Percentiles rank a stretch among this genome's conserved stretches.
Conservation (phyloP, 2,888 invertebrate genomes). For the Amphipoea oculea region DNA sequence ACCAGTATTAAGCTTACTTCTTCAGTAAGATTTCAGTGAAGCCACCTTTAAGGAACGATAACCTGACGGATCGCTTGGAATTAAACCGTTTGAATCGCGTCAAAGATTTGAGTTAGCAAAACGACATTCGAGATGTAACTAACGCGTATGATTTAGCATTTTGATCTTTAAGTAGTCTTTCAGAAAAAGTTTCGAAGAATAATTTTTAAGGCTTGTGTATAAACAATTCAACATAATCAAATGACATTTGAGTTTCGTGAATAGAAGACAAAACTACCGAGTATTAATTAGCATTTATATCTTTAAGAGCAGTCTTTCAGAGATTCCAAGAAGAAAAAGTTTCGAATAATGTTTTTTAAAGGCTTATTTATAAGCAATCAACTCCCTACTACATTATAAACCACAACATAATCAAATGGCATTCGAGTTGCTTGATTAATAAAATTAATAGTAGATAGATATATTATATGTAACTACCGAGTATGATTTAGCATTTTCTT, state of each 20-base stretch:
- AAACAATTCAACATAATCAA: too few species aligned
- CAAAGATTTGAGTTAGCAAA: constrained; percentile 31
- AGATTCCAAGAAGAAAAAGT: too few species aligned
- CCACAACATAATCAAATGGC: background rate
- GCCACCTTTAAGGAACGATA: constrained; percentile 33
- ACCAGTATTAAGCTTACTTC: constrained; percentile 40
- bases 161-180: background rate
- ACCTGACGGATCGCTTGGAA: constrained; percentile 35
- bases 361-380: background rate
- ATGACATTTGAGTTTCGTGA: too few species aligned
- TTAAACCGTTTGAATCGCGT: constrained; percentile 31
- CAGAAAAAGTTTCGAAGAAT: background rate
- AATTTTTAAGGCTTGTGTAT: background rate
- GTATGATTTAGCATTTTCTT: background rate
- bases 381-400: background rate
- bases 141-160: background rate
- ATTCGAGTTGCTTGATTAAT: background rate
- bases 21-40: constrained; percentile 37
- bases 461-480: background rate
- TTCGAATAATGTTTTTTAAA: too few species aligned
- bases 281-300: background rate
- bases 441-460: background rate
- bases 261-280: background rate
- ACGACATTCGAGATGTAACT: background rate
- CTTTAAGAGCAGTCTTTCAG: too few species aligned